phyloP scores from a whole-genome alignment of 2,797 vertebrate genomes.

The Smutsia gigantea region DNA sequence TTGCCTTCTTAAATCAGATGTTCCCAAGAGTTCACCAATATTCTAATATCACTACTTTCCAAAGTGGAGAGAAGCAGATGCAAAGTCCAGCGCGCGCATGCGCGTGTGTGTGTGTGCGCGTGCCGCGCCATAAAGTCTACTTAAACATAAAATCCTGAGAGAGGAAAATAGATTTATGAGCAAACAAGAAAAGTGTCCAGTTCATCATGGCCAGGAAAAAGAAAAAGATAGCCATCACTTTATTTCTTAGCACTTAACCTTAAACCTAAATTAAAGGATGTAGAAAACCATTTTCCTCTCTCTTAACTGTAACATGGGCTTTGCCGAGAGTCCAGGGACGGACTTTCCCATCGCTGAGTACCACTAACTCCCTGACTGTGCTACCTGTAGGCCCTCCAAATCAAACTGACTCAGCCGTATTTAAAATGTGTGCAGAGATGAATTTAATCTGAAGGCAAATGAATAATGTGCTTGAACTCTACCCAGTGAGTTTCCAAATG shows the following conservation, averaged over 20 bases:
- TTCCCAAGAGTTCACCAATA: slow-evolving; percentile 2
- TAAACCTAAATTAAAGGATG: background rate
- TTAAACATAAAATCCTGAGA: slow-evolving; percentile 40
- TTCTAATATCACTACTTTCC: slow-evolving; percentile 37
- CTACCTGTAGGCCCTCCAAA: background rate
- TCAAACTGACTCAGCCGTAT: background rate
- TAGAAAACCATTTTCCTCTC: background rate
- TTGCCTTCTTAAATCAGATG: slow-evolving; percentile 17
- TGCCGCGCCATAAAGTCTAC: background rate
- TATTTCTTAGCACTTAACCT: slow-evolving; percentile 6
- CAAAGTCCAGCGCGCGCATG: background rate
- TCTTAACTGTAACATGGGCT: background rate
- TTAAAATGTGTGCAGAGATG: background rate
- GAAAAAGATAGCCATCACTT: background rate
- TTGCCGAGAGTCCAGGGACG: background rate
- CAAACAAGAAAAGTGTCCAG: background rate
- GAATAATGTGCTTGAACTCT: background rate
- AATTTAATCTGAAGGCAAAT: background rate
- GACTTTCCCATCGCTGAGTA: background rate
- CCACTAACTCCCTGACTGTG: background rate
- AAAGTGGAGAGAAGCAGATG: background rate
- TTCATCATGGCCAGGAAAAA: background rate
- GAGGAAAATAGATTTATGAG: background rate
- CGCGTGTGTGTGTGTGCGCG: background rate
- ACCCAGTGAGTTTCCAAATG: background rate